phyloP scores from a whole-genome alignment of 2,797 vertebrate genomes.

The Oceanodroma leucorhoa region DNA sequence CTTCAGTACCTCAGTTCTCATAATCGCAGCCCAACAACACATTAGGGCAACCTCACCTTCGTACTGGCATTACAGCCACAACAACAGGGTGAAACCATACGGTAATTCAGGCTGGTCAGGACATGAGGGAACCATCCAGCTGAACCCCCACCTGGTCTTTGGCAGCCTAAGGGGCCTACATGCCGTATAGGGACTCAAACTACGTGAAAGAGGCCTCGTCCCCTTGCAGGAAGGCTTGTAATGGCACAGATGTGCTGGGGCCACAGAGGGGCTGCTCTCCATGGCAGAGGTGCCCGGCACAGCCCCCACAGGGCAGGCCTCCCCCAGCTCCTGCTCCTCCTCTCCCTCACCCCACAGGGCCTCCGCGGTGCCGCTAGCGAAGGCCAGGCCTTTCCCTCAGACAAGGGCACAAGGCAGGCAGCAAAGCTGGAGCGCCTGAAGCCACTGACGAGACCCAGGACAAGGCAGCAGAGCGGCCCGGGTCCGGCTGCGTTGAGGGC shows the following conservation, averaged over 20 bases:
- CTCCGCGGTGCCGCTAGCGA: accelerated
- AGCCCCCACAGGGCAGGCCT: accelerated
- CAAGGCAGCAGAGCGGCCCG: not conserved
- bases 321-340: not conserved
- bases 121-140: too few species aligned
- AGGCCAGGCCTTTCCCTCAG: not conserved
- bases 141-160: too few species aligned
- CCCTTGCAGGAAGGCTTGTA: accelerated
- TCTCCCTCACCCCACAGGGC: not conserved
- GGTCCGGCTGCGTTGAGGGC: too few species aligned
- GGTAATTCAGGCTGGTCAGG: not conserved
- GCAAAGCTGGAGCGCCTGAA: not conserved
- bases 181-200: accelerated
- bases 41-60: not conserved
- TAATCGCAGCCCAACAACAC: not conserved
- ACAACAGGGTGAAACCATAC: not conserved
- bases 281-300: accelerated
- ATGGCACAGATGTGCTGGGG: accelerated
- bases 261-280: not conserved
- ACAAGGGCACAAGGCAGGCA: accelerated
- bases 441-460: not conserved
- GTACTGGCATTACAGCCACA: not conserved
- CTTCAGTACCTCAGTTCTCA: not conserved
- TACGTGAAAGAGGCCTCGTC: accelerated
- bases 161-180: too few species aligned